Evolutionary conservation across 2,797 vertebrate species (phyloP).

Genomic region (Thaleichthys pacificus): DNA sequence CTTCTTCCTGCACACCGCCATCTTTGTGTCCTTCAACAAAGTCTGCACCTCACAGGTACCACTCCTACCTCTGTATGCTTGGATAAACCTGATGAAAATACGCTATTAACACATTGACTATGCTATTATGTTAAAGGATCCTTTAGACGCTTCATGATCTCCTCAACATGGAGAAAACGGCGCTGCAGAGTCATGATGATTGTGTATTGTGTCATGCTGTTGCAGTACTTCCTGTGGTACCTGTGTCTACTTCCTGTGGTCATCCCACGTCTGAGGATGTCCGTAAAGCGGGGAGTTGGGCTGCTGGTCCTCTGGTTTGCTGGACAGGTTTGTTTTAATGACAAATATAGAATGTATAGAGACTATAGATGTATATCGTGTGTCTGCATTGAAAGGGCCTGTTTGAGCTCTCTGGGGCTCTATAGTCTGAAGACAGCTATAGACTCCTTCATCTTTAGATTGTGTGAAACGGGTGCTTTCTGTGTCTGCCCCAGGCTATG

Average conservation of each 20-base stretch:
- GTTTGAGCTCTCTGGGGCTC: too few relatives aligned
- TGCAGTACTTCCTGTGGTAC: constrained; percentile 92
- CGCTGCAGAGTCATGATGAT: not conserved
- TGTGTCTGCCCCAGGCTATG: constrained; percentile 66
- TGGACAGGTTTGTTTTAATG: constrained; percentile 75
- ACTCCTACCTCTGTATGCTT: not conserved
- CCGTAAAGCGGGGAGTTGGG: constrained; percentile 59
- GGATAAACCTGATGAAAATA: not conserved
- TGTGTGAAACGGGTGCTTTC: not conserved
- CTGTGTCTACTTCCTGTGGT: constrained; percentile 89
- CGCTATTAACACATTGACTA: not conserved
- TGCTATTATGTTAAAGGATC: not conserved
- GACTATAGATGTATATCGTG: too few relatives aligned
- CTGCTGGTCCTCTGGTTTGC: constrained; percentile 86
- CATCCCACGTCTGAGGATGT: constrained; percentile 80
- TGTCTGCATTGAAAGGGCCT: too few relatives aligned
- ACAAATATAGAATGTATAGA: too few relatives aligned
- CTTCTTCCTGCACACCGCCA: constrained; percentile 88
- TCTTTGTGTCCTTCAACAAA: constrained; percentile 98
- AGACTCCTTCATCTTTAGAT: too few relatives aligned
- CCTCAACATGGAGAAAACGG: too few relatives aligned
- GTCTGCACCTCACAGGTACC: constrained; percentile 93
- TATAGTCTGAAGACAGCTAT: too few relatives aligned
- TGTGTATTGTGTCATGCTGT: not conserved
- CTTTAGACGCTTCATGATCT: not conserved